Conservation (phyloP, 2,888 invertebrate genomes). For the Cryptus viduatorius region DNA sequence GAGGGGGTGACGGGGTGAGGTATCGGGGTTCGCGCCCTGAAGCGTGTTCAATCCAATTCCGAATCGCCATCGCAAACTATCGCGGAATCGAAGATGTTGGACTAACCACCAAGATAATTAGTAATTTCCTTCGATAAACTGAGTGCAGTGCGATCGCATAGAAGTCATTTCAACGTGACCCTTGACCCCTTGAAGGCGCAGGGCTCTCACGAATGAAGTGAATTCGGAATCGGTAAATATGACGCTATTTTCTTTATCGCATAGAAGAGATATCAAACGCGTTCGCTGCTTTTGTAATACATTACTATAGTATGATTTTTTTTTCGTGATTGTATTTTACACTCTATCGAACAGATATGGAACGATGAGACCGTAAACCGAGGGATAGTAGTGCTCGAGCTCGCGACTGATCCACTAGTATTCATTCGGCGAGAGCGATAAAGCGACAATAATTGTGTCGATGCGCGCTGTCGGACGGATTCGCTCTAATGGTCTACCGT, state of each 20-base stretch:
- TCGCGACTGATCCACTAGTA: constrained; percentile 28
- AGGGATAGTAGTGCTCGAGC: background rate
- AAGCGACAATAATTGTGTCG: constrained; percentile 71
- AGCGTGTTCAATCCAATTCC: constrained; percentile 10
- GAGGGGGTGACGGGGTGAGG: constrained; percentile 5
- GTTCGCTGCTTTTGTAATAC: background rate
- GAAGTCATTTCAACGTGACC: background rate
- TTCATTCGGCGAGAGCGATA: constrained; percentile 71
- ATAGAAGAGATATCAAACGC: background rate
- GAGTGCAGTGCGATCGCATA: background rate
- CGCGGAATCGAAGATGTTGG: background rate
- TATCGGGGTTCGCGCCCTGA: background rate
- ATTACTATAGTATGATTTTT: background rate
- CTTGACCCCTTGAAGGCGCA: background rate
- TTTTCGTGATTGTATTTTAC: background rate
- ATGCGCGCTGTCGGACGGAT: constrained; percentile 44
- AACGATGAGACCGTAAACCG: background rate
- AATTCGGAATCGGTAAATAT: background rate
- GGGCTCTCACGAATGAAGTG: too few species aligned
- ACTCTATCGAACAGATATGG: background rate
- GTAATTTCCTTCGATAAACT: constrained; percentile 36
- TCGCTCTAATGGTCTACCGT: constrained; percentile 61
- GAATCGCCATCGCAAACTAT: background rate
- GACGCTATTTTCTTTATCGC: background rate
- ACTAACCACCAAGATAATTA: constrained; percentile 13